phyloP scores from a whole-genome alignment of 2,888 invertebrate species.

The Plemyria rubiginata region DNA sequence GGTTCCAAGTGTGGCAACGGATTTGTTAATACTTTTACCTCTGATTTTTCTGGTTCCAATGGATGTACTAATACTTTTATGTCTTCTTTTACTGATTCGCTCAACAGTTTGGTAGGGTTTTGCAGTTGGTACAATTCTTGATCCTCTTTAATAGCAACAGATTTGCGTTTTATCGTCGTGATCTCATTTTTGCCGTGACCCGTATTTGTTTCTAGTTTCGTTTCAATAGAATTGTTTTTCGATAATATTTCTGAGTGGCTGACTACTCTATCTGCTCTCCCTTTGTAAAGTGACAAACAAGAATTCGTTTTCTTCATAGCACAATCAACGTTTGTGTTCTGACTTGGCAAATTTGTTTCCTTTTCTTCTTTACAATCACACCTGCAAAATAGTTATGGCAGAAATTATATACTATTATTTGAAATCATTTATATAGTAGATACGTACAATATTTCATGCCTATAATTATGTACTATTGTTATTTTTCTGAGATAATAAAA shows the following conservation, averaged over 20 bases:
- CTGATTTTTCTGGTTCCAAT: conserved; percentile 17
- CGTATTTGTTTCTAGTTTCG: conserved; percentile 11
- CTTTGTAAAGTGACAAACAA: conserved; percentile 26
- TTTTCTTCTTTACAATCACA: conserved; percentile 29
- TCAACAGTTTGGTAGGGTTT: not conserved
- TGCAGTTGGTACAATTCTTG: not conserved
- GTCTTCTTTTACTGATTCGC: not conserved
- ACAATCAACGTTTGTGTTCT: conserved; percentile 19
- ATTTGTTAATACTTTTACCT: not conserved
- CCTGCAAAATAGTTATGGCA: conserved; percentile 16
- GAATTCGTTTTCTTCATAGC: conserved; percentile 34
- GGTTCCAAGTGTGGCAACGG: conserved; percentile 15
- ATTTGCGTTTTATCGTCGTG: conserved; percentile 27
- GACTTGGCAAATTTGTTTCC: conserved; percentile 9
- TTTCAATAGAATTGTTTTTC: conserved; percentile 12
- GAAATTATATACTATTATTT: not conserved
- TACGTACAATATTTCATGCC: not conserved
- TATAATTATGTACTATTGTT: not conserved
- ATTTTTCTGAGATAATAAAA: too few relatives aligned
- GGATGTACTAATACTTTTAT: conserved; percentile 1
- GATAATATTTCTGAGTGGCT: conserved; percentile 7
- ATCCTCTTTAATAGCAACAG: conserved; percentile 32
- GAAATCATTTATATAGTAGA: too few relatives aligned
- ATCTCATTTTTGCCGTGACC: conserved; percentile 11
- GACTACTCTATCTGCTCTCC: conserved; percentile 5